These are phyloP conservation scores for Brenthis hecate DNA, from an alignment of 2,888 invertebrate species.

Conservation along the genomic window DNA sequence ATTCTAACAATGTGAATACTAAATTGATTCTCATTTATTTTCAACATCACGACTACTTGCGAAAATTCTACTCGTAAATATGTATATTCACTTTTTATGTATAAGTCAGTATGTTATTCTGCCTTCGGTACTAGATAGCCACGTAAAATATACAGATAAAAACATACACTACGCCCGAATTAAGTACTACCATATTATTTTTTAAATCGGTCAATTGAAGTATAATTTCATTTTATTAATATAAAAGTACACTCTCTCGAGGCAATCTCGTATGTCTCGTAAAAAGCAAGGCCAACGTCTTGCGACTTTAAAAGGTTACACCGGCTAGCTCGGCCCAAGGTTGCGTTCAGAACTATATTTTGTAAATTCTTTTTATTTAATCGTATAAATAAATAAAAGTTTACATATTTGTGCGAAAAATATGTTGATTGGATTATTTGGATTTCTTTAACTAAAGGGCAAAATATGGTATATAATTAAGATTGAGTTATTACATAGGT, in stretches of 20 bases:
- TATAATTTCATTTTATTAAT: constrained; percentile 17
- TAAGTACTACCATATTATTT: too few relatives aligned
- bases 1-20: too few relatives aligned
- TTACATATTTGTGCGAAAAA: constrained; percentile 7
- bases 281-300: constrained; percentile 38
- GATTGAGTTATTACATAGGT: too few relatives aligned
- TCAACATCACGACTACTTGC: constrained; percentile 1
- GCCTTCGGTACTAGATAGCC: too few relatives aligned
- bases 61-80: constrained; percentile 1
- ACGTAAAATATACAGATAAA: too few relatives aligned
- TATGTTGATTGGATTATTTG: too few relatives aligned
- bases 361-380: constrained; percentile 17
- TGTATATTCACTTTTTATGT: not conserved
- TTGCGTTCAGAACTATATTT: constrained; percentile 24
- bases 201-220: not conserved
- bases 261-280: constrained; percentile 31
- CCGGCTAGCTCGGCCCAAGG: constrained; percentile 34
- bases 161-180: too few relatives aligned
- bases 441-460: too few relatives aligned
- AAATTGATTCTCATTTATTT: not conserved
- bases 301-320: constrained; percentile 37
- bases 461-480: too few relatives aligned
- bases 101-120: too few relatives aligned
- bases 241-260: constrained; percentile 27
- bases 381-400: constrained; percentile 9